These are phyloP conservation scores for Hirundichthys speculiger DNA, from an alignment of 2,113 vertebrate genomes.

Conservation along the genomic window DNA sequence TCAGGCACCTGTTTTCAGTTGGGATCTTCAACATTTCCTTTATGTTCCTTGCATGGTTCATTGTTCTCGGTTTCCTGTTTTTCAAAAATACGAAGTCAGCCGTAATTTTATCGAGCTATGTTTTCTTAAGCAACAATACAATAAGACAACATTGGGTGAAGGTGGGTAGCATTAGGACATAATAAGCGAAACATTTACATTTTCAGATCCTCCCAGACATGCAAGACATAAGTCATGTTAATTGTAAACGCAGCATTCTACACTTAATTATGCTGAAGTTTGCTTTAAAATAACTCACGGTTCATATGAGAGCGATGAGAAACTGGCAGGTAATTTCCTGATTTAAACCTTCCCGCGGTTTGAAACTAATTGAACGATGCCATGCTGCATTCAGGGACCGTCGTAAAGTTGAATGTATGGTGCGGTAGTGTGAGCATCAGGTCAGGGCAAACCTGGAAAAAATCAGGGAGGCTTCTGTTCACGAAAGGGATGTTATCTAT, in stretches of 20 bases:
- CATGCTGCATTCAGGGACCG: constrained; percentile 13
- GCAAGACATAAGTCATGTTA: neutral
- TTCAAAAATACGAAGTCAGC: constrained; percentile 13
- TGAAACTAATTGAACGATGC: too few species aligned
- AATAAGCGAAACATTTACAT: too few species aligned
- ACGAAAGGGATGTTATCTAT: too few species aligned
- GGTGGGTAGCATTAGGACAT: too few species aligned
- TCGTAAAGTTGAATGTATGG: too few species aligned
- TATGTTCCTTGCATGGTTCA: constrained; percentile 90
- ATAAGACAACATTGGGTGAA: neutral
- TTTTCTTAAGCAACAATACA: neutral
- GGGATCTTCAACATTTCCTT: constrained; percentile 90
- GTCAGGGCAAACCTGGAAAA: too few species aligned
- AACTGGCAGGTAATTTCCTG: neutral
- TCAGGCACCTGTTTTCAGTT: constrained; percentile 78
- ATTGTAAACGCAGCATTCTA: neutral
- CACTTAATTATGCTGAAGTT: too few species aligned
- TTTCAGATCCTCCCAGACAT: too few species aligned
- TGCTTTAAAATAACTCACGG: constrained; percentile 16
- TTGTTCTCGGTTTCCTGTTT: constrained; percentile 49
- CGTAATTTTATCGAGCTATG: neutral
- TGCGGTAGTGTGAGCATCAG: too few species aligned
- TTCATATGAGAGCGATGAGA: neutral
- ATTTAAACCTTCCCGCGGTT: constrained; percentile 45
- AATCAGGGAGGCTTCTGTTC: too few species aligned